Percentiles rank a stretch among this genome's conserved stretches.
These are phyloP conservation scores for Spicauda simplicius DNA, from an alignment of 2,888 invertebrate genomes.

Conservation along the genomic window DNA sequence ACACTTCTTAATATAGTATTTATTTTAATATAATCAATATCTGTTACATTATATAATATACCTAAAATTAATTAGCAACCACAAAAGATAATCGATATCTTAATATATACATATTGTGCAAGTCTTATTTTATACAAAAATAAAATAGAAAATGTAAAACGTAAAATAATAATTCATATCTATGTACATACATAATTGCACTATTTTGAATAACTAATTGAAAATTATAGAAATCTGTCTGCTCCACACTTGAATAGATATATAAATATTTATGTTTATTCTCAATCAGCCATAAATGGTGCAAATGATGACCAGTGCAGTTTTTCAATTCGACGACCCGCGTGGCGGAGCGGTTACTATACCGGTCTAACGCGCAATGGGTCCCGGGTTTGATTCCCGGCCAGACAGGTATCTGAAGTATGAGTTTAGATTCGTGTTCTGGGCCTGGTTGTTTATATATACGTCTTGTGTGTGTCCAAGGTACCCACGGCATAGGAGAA, in stretches of 20 bases:
- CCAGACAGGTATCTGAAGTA: too few species aligned
- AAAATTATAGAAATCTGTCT: background rate
- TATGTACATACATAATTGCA: conserved; percentile 10
- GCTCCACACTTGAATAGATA: background rate
- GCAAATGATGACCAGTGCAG: too few species aligned
- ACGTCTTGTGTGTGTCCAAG: too few species aligned
- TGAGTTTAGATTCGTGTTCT: too few species aligned
- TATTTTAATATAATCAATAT: background rate
- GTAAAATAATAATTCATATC: background rate
- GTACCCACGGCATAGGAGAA: too few species aligned
- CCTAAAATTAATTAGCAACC: background rate
- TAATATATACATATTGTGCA: conserved; percentile 9
- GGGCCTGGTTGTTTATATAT: too few species aligned
- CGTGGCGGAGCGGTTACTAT: too few species aligned
- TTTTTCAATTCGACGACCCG: too few species aligned
- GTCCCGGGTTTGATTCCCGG: too few species aligned
- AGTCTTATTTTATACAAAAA: conserved; percentile 11
- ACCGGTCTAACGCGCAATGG: too few species aligned
- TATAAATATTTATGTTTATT: background rate
- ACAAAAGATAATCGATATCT: background rate
- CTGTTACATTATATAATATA: background rate
- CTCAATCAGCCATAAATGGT: too few species aligned
- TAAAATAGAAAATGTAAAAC: conserved; percentile 13
- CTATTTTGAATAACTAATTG: background rate
- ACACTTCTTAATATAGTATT: background rate